Conservation (phyloP, 2,888 invertebrate genomes). For the Chrysopilus asiliformis region DNA sequence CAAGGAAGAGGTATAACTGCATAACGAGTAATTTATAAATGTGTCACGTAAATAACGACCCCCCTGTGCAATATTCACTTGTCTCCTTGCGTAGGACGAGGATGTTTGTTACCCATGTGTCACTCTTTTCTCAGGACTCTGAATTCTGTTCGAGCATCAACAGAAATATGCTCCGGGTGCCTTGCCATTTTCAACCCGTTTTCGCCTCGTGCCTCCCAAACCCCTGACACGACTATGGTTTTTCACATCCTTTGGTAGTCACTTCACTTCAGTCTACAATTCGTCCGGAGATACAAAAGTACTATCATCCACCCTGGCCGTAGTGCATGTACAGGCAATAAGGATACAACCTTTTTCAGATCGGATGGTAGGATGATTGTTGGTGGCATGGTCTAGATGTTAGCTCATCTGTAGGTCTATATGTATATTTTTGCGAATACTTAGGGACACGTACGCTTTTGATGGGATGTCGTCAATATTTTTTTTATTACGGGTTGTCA, state of each 20-base stretch:
- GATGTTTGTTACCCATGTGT: slow-evolving; percentile 13
- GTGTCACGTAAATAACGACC: slow-evolving; percentile 20
- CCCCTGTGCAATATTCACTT: slow-evolving; percentile 18
- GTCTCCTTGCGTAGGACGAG: slow-evolving; percentile 4
- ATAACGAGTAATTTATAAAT: slow-evolving; percentile 20
- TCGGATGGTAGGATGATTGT: no score
- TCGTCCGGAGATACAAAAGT: background rate
- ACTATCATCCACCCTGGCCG: background rate
- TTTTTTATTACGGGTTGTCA: slow-evolving; percentile 6
- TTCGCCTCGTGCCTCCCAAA: no score
- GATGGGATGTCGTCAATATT: slow-evolving; percentile 15
- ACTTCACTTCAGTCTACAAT: background rate
- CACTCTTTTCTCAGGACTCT: no score
- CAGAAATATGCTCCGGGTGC: no score
- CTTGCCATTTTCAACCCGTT: no score
- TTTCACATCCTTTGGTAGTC: background rate
- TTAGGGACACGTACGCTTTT: slow-evolving; percentile 14
- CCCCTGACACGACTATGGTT: no score
- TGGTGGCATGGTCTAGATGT: background rate
- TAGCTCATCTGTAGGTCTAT: background rate
- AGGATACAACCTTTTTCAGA: no score
- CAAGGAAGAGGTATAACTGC: slow-evolving; percentile 13
- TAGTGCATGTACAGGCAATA: background rate
- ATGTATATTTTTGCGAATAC: slow-evolving; percentile 1
- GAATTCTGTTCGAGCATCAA: no score